These are phyloP conservation scores for Apeltes quadracus DNA, from an alignment of 2,113 vertebrate genomes.

Conservation along the genomic window DNA sequence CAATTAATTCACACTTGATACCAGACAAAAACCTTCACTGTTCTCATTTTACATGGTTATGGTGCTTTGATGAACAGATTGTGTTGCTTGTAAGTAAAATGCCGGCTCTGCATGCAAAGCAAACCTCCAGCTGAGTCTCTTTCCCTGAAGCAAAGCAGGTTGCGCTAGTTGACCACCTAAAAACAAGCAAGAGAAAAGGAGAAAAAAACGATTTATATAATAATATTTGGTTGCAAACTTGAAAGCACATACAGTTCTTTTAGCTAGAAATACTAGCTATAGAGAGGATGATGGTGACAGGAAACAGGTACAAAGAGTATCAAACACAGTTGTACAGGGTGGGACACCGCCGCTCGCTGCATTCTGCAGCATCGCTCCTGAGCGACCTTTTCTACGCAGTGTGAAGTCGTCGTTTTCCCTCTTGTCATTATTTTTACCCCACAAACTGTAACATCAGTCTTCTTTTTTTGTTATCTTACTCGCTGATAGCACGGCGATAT, in stretches of 20 bases:
- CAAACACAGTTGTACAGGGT: constrained; percentile 23
- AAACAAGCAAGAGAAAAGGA: background rate
- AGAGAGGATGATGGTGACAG: background rate
- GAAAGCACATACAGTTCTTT: background rate
- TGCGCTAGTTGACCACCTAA: background rate
- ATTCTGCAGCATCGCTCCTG: constrained; percentile 44
- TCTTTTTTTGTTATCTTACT: constrained; percentile 14
- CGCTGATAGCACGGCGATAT: constrained; percentile 16
- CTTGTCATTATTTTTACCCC: background rate
- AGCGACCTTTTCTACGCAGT: constrained; percentile 37
- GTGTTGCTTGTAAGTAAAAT: background rate
- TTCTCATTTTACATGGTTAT: background rate
- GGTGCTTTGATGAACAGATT: background rate
- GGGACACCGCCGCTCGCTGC: constrained; percentile 23
- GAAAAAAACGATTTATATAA: background rate
- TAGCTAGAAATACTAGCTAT: background rate
- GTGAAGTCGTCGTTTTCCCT: background rate
- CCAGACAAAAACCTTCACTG: background rate
- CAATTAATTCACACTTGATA: background rate
- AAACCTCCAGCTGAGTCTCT: background rate
- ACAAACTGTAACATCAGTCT: constrained; percentile 10
- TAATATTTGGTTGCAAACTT: background rate
- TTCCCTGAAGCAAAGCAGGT: background rate
- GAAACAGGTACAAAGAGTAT: constrained; percentile 4
- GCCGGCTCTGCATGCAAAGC: background rate